Evolutionary conservation across 2,797 vertebrate species (phyloP).

Genomic region (Fundulus diaphanus): DNA sequence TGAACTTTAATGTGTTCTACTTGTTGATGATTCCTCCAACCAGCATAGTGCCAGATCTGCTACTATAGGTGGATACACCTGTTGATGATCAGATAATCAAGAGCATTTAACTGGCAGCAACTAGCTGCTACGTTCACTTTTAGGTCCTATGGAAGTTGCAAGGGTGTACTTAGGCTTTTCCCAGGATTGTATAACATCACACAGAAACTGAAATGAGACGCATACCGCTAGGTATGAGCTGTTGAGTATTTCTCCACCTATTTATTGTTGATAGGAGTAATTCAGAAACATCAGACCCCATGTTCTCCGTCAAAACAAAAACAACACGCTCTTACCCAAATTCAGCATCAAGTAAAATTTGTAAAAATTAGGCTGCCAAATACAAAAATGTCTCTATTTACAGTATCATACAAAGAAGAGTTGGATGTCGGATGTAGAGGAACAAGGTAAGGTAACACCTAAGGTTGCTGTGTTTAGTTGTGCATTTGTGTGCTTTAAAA

Average conservation of each 20-base stretch:
- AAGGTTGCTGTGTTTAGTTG: constrained; percentile 17
- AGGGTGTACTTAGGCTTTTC: background rate
- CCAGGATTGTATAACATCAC: background rate
- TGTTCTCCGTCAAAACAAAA: constrained; percentile 19
- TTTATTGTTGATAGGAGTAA: constrained; percentile 22
- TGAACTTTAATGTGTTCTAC: too few species aligned
- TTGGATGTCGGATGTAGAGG: constrained; percentile 47
- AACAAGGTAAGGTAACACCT: constrained; percentile 9
- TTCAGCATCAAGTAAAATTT: constrained; percentile 32
- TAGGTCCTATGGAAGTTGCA: background rate
- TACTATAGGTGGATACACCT: background rate
- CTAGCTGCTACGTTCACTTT: background rate
- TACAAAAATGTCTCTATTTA: constrained; percentile 75
- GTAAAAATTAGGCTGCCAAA: constrained; percentile 67
- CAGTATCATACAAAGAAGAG: constrained; percentile 73
- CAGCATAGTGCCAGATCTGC: background rate
- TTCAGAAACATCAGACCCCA: constrained; percentile 36
- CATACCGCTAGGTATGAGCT: constrained; percentile 3
- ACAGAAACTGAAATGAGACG: constrained; percentile 6
- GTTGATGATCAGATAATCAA: background rate
- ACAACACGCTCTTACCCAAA: constrained; percentile 13
- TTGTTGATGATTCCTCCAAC: too few species aligned
- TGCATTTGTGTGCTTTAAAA: constrained; percentile 48
- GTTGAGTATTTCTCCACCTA: constrained; percentile 6
- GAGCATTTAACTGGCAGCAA: too few species aligned